Evolutionary conservation across 2,888 invertebrate species (phyloP).

Genomic region (Fabriciana adippe): DNA sequence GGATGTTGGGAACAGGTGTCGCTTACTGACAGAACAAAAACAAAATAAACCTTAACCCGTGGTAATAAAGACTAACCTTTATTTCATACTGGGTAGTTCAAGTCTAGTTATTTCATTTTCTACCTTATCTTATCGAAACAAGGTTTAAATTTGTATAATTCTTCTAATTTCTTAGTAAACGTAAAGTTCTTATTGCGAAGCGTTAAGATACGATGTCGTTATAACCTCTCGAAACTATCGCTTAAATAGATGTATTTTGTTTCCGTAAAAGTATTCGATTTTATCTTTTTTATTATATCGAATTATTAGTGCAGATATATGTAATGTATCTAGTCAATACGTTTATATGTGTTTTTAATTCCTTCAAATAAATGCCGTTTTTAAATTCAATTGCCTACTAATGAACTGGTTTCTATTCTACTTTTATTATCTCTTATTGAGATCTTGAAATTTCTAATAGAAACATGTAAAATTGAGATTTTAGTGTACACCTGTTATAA

Average conservation of each 20-base stretch:
- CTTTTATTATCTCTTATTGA: slow-evolving; percentile 7
- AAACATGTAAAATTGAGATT: slow-evolving; percentile 9
- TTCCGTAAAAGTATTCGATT: slow-evolving; percentile 33
- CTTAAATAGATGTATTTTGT: slow-evolving; percentile 31
- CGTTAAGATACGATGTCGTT: slow-evolving; percentile 29
- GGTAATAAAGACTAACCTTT: slow-evolving; percentile 22
- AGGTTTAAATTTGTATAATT: slow-evolving; percentile 8
- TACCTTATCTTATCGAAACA: slow-evolving; percentile 16
- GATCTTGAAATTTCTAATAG: slow-evolving; percentile 14
- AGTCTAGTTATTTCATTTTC: background rate
- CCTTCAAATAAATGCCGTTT: slow-evolving; percentile 10
- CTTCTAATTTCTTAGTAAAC: background rate
- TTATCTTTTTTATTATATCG: slow-evolving; percentile 28
- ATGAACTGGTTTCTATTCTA: slow-evolving; percentile 16
- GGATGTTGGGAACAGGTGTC: slow-evolving; percentile 56
- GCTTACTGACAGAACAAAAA: slow-evolving; percentile 49
- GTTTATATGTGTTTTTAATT: slow-evolving; percentile 9
- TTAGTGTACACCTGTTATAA: slow-evolving; percentile 6
- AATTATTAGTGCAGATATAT: slow-evolving; percentile 25
- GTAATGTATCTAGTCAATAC: background rate
- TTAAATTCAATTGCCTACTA: slow-evolving; percentile 7
- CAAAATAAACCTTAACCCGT: slow-evolving; percentile 34
- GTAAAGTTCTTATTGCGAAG: slow-evolving; percentile 28
- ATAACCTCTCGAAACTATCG: slow-evolving; percentile 27
- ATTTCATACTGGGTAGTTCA: background rate